Percentiles rank a stretch among this genome's conserved stretches.
Evolutionary conservation across 2,797 vertebrate species (phyloP).

Genomic region (Dallia pectoralis): DNA sequence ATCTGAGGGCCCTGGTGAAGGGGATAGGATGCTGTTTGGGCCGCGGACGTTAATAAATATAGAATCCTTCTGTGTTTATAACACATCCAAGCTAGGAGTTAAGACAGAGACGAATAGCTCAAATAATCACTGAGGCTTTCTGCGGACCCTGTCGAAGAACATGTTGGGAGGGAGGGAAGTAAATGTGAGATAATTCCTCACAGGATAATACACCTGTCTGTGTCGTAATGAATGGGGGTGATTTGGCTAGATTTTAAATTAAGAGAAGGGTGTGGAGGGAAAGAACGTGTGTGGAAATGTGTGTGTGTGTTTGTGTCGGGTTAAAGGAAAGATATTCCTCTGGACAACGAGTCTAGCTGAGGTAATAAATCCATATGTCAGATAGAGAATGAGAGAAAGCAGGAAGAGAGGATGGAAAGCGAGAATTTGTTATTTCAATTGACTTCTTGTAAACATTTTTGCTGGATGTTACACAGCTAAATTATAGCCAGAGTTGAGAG

Average conservation of each 20-base stretch:
- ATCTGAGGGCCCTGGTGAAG: neutral
- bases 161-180: constrained; percentile 78
- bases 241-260: constrained; percentile 86
- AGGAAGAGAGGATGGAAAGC: neutral
- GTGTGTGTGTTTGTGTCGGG: neutral
- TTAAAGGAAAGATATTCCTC: neutral
- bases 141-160: constrained; percentile 74
- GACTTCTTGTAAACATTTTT: constrained; percentile 49
- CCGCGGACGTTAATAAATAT: neutral
- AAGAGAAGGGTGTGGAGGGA: constrained; percentile 60
- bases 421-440: constrained; percentile 27
- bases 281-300: neutral
- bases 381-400: constrained; percentile 35
- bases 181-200: constrained; percentile 81
- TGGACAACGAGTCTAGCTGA: neutral
- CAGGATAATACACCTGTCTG: constrained; percentile 88
- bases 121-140: constrained; percentile 84
- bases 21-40: neutral
- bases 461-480: constrained; percentile 43
- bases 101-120: constrained; percentile 90
- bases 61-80: constrained; percentile 65
- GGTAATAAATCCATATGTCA: constrained; percentile 41
- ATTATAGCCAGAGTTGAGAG: constrained; percentile 20
- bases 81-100: constrained; percentile 79
- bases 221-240: constrained; percentile 85